Conservation (phyloP, 2,888 invertebrate species). For the Xestoiulus laeticollis region DNA sequence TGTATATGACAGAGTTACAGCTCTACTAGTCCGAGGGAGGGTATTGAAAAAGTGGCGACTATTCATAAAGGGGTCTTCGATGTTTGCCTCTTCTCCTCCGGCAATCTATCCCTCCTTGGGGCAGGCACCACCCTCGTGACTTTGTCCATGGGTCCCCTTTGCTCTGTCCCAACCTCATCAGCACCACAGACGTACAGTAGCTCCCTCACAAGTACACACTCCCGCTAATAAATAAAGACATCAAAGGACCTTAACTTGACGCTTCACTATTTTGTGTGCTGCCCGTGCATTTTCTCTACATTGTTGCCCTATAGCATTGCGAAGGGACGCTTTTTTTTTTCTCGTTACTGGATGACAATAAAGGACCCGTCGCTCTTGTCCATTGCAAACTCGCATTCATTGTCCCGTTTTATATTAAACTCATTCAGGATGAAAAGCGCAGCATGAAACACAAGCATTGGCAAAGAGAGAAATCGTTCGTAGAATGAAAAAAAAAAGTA, state of each 20-base stretch:
- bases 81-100: slow-evolving; percentile 41
- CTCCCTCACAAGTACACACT: slow-evolving; percentile 41
- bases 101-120: slow-evolving; percentile 4
- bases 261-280: slow-evolving; percentile 35
- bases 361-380: slow-evolving; percentile 43
- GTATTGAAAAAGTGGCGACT: slow-evolving; percentile 36
- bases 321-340: slow-evolving; percentile 19
- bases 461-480: slow-evolving; percentile 36
- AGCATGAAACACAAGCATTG: slow-evolving; percentile 46
- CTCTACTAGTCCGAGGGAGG: neutral
- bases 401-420: slow-evolving; percentile 43
- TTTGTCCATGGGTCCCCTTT: slow-evolving; percentile 16
- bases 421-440: slow-evolving; percentile 51
- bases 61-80: slow-evolving; percentile 28
- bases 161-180: slow-evolving; percentile 41
- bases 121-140: slow-evolving; percentile 25
- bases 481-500: neutral
- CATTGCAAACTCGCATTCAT: slow-evolving; percentile 20
- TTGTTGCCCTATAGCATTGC: slow-evolving; percentile 24
- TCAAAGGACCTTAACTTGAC: slow-evolving; percentile 43
- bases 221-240: slow-evolving; percentile 43
- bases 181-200: slow-evolving; percentile 35
- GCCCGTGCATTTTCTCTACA: slow-evolving; percentile 7
- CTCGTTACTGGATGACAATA: slow-evolving; percentile 39
- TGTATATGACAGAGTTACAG: slow-evolving; percentile 35